Evolutionary conservation across 2,113 vertebrate species (phyloP).

Genomic region (Pluvialis apricaria): DNA sequence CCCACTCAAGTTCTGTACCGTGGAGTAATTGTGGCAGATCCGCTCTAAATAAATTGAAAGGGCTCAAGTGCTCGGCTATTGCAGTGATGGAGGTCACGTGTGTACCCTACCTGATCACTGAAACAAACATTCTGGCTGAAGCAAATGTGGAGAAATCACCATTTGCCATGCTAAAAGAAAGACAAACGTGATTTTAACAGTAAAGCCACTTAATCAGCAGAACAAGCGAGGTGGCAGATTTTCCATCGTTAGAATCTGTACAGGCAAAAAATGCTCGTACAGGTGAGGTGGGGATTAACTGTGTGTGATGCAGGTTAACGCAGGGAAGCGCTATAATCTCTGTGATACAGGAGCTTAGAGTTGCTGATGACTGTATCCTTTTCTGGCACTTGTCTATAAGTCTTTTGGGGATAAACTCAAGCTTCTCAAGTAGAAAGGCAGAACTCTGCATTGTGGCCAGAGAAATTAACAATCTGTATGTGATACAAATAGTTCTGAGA

Average conservation of each 20-base stretch:
- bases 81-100: fast-evolving
- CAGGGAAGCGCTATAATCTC: neutral
- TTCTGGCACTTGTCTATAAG: neutral
- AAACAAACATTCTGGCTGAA: neutral
- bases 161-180: neutral
- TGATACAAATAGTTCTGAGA: neutral
- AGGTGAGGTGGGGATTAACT: neutral
- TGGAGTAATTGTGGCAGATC: neutral
- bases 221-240: neutral
- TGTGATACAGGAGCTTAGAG: neutral
- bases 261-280: neutral
- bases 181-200: neutral
- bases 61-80: neutral
- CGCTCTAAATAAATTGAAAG: neutral
- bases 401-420: neutral
- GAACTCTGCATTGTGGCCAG: neutral
- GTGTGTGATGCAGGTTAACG: neutral
- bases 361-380: neutral
- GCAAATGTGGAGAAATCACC: neutral
- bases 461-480: neutral
- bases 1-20: neutral
- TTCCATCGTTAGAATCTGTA: neutral
- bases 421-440: neutral
- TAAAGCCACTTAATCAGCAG: neutral
- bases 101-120: neutral